These are phyloP conservation scores for Oryzias celebensis DNA, from an alignment of 2,113 vertebrate genomes.

Conservation along the genomic window DNA sequence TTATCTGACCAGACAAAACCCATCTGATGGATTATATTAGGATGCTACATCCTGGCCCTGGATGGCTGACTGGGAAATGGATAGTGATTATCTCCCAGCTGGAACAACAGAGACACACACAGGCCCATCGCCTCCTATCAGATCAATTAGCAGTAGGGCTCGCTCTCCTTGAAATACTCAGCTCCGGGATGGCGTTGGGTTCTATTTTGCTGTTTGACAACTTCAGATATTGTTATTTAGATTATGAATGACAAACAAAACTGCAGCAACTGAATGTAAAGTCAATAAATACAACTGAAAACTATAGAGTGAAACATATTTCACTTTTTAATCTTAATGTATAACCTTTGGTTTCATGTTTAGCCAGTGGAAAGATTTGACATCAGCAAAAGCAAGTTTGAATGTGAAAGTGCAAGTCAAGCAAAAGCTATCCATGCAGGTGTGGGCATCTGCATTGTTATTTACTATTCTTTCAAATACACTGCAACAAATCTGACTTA, in stretches of 20 bases:
- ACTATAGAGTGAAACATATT: not conserved
- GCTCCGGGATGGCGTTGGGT: conserved; percentile 1
- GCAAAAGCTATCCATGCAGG: too few relatives aligned
- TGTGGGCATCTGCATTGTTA: too few relatives aligned
- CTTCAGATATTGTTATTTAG: not conserved
- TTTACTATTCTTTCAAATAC: too few relatives aligned
- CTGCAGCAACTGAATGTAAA: not conserved
- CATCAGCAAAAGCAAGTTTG: not conserved
- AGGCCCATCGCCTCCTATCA: conserved; percentile 53
- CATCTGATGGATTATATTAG: conserved; percentile 64
- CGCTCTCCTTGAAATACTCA: conserved; percentile 10
- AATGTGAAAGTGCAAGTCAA: too few relatives aligned
- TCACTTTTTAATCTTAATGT: not conserved
- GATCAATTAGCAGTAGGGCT: conserved; percentile 49
- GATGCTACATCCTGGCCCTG: conserved; percentile 55
- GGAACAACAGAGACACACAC: conserved; percentile 50
- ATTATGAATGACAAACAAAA: not conserved
- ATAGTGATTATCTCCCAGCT: conserved; percentile 62
- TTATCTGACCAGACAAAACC: conserved; percentile 65
- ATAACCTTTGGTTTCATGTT: not conserved
- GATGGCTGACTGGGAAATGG: conserved; percentile 59
- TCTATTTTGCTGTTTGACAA: not conserved
- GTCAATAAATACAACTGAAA: not conserved
- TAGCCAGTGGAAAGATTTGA: not conserved
- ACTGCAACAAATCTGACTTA: too few relatives aligned